Evolutionary conservation across 1,140 invertebrate genomes (phyloP), one percentile per base, ranked within the genome.

Genomic region (Megalonaias nervosa): DNA sequence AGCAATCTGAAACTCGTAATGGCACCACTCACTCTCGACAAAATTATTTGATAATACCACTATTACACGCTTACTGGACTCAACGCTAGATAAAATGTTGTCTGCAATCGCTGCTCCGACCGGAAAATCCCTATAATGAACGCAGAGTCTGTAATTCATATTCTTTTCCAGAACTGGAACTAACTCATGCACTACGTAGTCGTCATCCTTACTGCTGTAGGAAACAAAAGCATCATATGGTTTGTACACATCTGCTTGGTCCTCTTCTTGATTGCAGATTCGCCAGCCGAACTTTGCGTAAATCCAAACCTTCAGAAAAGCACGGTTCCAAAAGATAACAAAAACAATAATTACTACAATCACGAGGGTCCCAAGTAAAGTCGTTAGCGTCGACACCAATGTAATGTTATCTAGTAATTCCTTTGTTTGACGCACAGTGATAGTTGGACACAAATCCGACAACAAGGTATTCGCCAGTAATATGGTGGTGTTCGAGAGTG

Each of bases 151-250:
- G 76, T 81, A 87, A 21, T 80, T 81, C 31, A 81, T 75, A 15
- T 79, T 77, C 17, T 79, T 83, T 74, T 87, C 86, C 9, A 87
- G 77, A 21, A 76, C 60, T 11, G 84, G 85, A n/a, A 83, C 73
- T 59, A 87, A 79, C 67, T 85, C 77, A 48, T 75, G 79, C 1
- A 83, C 75, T 15, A 87, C 82, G 58, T 83, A 87, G 2, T 83
- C 71, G 59, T 84, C 81, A 72, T 87, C 85, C 58, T 80, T 77
- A 64, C 81, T 79, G 67, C 85, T 87, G 60, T 85, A 86, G 2
- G 84, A 85, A 16, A 87, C 69, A 67, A 87, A 87, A 26, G 83
- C 86, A 73, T 87, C 86, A 59, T 84, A 87, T 2, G 69, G 64
- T 23, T 81, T 76, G 21, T 84, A 67, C 5, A 21, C 57, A 62